Evolutionary conservation across 1,140 invertebrate species (phyloP).

Genomic region (Drosophila takahashii): DNA sequence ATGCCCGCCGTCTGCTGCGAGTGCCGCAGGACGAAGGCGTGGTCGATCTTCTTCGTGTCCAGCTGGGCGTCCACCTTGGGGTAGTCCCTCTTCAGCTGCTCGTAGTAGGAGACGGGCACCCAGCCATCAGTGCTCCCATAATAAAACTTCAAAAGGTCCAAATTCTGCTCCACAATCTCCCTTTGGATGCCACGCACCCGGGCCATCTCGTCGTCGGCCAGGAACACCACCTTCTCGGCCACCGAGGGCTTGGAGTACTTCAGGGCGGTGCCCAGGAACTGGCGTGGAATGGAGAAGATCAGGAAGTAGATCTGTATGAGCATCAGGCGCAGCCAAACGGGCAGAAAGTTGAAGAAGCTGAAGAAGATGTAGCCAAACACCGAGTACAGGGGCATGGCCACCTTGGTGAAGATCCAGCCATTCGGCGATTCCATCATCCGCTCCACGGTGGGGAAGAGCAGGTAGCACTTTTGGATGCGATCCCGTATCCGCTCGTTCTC

Average conservation of each 20-base stretch:
- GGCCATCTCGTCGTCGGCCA: constrained; percentile 88
- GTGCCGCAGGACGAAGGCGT: constrained; percentile 90
- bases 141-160: constrained; percentile 89
- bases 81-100: constrained; percentile 87
- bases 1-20: constrained; percentile 88
- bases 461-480: constrained; percentile 87
- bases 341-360: constrained; percentile 85
- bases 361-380: constrained; percentile 78
- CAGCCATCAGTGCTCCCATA: constrained; percentile 91
- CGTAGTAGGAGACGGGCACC: constrained; percentile 89
- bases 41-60: constrained; percentile 88
- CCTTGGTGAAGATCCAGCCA: constrained; percentile 87
- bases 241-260: constrained; percentile 86
- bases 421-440: constrained; percentile 90
- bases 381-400: constrained; percentile 72
- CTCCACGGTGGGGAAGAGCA: constrained; percentile 94
- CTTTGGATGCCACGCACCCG: constrained; percentile 87
- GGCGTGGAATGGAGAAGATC: constrained; percentile 85
- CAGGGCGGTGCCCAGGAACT: constrained; percentile 84
- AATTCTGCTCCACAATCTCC: constrained; percentile 85
- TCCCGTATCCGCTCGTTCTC: constrained; percentile 86
- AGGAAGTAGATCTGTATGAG: constrained; percentile 86
- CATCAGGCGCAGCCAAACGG: constrained; percentile 85
- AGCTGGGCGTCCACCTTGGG: constrained; percentile 88
- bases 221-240: constrained; percentile 86